Conservation (phyloP, 1,140 invertebrate species). For the fruit fly (Drosophila melanogaster) region DNA sequence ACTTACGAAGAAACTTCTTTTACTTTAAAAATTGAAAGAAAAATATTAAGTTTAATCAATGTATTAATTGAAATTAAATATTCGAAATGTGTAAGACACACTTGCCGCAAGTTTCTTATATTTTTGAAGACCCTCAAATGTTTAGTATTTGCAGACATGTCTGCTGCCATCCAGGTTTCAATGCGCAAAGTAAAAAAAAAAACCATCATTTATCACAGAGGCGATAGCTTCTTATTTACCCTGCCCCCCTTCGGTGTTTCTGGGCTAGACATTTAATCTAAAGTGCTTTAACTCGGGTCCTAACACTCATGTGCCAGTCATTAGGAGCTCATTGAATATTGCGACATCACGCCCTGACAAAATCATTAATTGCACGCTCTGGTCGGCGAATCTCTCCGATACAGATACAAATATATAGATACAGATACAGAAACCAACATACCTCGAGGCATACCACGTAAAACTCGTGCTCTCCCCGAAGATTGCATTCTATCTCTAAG, state of each 20-base stretch:
- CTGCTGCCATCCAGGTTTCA: background rate
- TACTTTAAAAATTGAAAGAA: too few relatives aligned
- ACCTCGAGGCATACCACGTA: background rate
- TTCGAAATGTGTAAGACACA: background rate
- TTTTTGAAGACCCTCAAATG: background rate
- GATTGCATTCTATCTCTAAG: slow-evolving; percentile 27
- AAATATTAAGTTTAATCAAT: too few relatives aligned
- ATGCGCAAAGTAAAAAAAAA: slow-evolving; percentile 1
- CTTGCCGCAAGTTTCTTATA: background rate
- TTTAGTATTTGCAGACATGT: background rate
- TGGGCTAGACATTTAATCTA: slow-evolving; percentile 49
- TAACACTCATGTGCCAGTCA: slow-evolving; percentile 63
- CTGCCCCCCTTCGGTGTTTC: background rate
- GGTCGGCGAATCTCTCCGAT: slow-evolving; percentile 35
- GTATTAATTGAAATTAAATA: background rate
- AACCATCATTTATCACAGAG: slow-evolving; percentile 42
- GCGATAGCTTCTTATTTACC: background rate
- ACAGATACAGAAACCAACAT: background rate
- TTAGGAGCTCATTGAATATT: slow-evolving; percentile 73
- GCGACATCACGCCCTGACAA: slow-evolving; percentile 63
- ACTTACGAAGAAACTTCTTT: background rate
- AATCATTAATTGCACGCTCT: slow-evolving; percentile 60
- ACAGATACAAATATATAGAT: slow-evolving; percentile 12
- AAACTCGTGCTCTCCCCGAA: background rate
- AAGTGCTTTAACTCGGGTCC: slow-evolving; percentile 28